Evolutionary conservation across 2,113 vertebrate species (phyloP), one percentile per base, ranked within the genome.

Genomic region (Albula goreensis): DNA sequence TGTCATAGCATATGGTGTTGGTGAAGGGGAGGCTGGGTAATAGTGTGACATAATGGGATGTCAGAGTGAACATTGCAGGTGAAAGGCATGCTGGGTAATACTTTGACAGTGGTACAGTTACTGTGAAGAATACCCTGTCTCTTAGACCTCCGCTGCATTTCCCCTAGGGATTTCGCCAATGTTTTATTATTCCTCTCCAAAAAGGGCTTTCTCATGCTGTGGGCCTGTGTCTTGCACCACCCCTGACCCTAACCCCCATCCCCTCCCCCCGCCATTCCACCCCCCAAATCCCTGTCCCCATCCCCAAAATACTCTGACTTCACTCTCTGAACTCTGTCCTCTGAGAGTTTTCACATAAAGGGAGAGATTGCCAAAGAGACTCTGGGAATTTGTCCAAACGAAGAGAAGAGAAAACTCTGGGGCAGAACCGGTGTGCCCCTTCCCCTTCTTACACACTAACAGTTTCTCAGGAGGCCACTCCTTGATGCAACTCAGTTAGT

Each of bases 201-300:
- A 2, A 57, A 31, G 60, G 85, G 63, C 63, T 82, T 81, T 86
- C 80, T 86, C 80, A 81, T 63, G 80, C 80, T 86, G 60, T 50
- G 80, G 85, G 80, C 25, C 50, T 12, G 48, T 50, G 53, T 74
- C 85, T 74, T 49, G 60, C 49, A 66, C 57, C 85, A 41, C n/a
- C 60, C 15, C 80, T 70, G 85, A 50, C 85, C 78, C 56, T 17
- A 19, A 56, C n/a, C 49, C 50, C 74, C 9, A 15, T n/a, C n/a
- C n/a, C 51, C 63, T 17, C 63, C 22, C 63, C 70, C 1, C 31
- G 31, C 31, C 31, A 41, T 41, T 41, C 31, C 31, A 41, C 31
- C 31, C n/a, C 49, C 50, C 74, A 41, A 4, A 15, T 41, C 31
- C 31, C 51, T 41, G 31, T 41, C 31, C 63, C 63, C 63, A 2